Evolutionary conservation across 1,140 invertebrate species (phyloP).

Genomic region (Zaprionus taronus): DNA sequence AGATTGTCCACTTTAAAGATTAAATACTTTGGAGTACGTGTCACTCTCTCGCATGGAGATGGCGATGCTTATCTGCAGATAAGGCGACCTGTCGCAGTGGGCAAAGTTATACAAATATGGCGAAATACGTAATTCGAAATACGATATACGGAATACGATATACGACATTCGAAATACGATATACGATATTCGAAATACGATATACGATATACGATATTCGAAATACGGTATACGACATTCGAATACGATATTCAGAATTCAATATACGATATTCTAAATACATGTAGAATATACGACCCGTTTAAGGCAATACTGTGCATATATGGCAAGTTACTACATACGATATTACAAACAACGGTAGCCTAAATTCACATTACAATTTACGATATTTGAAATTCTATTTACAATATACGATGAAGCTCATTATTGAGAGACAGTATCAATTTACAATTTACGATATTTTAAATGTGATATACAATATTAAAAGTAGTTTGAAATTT

Average conservation of each 20-base stretch:
- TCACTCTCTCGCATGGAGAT: neutral
- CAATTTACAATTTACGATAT: too few relatives aligned
- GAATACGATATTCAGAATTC: neutral
- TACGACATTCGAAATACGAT: neutral
- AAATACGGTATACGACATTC: neutral
- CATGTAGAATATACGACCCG: too few relatives aligned
- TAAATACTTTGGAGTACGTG: slow-evolving; percentile 47
- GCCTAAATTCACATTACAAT: too few relatives aligned
- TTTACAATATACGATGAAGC: too few relatives aligned
- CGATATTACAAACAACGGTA: too few relatives aligned
- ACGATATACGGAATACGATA: neutral
- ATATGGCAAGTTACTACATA: too few relatives aligned
- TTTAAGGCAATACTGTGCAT: too few relatives aligned
- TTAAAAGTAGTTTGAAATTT: too few relatives aligned
- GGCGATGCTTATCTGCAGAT: slow-evolving; percentile 27
- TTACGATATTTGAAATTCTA: too few relatives aligned
- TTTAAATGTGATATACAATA: too few relatives aligned
- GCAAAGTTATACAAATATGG: slow-evolving; percentile 9
- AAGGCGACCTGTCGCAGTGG: neutral
- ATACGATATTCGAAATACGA: neutral
- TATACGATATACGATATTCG: neutral
- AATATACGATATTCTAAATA: neutral
- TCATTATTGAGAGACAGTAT: too few relatives aligned
- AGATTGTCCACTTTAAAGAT: slow-evolving; percentile 57
- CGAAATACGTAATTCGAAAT: neutral